Percentiles rank a stretch among this genome's conserved stretches.
These are phyloP conservation scores for Anarsia innoxiella DNA, from an alignment of 2,888 invertebrate species.

Conservation along the genomic window DNA sequence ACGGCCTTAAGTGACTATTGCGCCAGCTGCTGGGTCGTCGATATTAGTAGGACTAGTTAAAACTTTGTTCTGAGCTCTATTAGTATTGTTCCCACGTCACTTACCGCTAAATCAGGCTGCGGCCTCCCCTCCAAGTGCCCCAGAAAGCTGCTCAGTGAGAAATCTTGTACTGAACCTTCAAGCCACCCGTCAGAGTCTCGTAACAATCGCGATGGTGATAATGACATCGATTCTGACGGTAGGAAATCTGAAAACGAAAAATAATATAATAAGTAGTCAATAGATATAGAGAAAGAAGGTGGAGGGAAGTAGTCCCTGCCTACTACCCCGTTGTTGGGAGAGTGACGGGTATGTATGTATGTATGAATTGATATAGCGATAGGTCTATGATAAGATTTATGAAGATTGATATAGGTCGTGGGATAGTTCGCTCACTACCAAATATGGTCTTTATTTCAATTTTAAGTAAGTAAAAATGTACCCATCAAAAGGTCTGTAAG, in stretches of 20 bases:
- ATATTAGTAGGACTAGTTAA: background rate
- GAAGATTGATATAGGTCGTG: too few relatives aligned
- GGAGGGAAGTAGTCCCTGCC: too few relatives aligned
- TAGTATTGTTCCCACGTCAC: constrained; percentile 4
- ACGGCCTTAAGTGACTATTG: too few relatives aligned
- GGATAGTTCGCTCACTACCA: too few relatives aligned
- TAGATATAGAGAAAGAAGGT: too few relatives aligned
- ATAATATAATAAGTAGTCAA: too few relatives aligned
- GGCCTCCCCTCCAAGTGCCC: constrained; percentile 83
- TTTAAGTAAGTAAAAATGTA: too few relatives aligned
- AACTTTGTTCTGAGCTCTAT: background rate
- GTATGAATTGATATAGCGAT: too few relatives aligned
- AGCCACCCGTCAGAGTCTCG: constrained; percentile 83
- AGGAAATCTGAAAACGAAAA: constrained; percentile 39
- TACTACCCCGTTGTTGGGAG: too few relatives aligned
- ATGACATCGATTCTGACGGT: constrained; percentile 51
- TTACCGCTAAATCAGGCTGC: constrained; percentile 39
- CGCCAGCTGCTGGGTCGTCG: background rate
- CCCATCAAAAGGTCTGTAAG: too few relatives aligned
- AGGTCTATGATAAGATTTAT: too few relatives aligned
- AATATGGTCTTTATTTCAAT: too few relatives aligned
- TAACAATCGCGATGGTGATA: constrained; percentile 80
- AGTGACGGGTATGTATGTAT: background rate
- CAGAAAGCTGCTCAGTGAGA: constrained; percentile 90
- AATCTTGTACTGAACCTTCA: constrained; percentile 86